Percentiles rank a stretch among this genome's conserved stretches.
Evolutionary conservation across 2,113 vertebrate genomes (phyloP).

Genomic region (Cavia aperea): DNA sequence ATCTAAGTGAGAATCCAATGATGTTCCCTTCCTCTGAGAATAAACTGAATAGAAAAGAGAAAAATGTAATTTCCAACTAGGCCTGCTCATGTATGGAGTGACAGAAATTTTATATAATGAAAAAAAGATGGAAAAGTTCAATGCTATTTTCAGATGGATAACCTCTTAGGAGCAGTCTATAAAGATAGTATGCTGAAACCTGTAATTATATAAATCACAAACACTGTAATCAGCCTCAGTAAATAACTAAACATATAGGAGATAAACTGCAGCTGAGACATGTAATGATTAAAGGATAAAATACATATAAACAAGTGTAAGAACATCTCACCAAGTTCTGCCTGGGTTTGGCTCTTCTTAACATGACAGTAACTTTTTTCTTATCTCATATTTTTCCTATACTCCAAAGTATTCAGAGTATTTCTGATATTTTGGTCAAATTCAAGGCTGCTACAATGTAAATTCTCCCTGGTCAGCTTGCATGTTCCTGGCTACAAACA

Average conservation of each 20-base stretch:
- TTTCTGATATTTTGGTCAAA: constrained; percentile 2
- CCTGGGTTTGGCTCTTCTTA: neutral
- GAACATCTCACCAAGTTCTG: neutral
- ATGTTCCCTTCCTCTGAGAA: constrained; percentile 31
- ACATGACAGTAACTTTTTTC: neutral
- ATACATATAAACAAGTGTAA: neutral
- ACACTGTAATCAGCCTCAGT: neutral
- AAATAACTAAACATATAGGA: neutral
- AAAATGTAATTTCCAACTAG: constrained; percentile 14
- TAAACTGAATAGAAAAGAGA: neutral
- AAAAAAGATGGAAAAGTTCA: neutral
- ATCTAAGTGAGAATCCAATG: neutral
- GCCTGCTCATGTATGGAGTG: neutral
- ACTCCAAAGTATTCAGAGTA: neutral
- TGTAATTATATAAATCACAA: neutral
- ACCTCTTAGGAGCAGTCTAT: neutral
- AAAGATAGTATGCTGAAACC: neutral
- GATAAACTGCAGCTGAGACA: neutral
- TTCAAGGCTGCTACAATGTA: neutral
- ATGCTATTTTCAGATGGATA: neutral
- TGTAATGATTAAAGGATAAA: neutral
- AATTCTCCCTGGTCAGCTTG: neutral
- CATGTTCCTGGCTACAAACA: neutral
- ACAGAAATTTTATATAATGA: neutral
- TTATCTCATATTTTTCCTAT: neutral